These are phyloP conservation scores for Cavia aperea DNA, from an alignment of 2,113 vertebrate genomes.

Conservation along the genomic window DNA sequence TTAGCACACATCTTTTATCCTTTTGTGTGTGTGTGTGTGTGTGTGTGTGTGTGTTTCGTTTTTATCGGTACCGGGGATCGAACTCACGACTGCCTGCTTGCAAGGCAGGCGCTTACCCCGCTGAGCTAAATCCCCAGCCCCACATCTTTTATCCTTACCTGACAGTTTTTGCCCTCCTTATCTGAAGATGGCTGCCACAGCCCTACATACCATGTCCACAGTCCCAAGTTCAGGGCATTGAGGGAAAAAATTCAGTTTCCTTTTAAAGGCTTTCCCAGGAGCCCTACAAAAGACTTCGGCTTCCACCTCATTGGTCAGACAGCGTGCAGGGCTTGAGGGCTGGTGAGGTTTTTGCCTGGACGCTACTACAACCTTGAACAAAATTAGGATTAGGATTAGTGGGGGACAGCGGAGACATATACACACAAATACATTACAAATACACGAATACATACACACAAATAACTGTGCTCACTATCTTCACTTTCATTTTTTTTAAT, in stretches of 20 bases:
- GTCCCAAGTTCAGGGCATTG: not conserved
- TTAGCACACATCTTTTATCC: not conserved
- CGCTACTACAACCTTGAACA: not conserved
- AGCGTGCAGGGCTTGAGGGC: not conserved
- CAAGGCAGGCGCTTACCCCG: no score
- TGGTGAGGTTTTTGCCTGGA: not conserved
- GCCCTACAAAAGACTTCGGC: not conserved
- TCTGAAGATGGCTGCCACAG: not conserved
- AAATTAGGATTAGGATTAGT: constrained; percentile 3
- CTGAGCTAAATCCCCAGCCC: no score
- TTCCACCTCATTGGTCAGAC: not conserved
- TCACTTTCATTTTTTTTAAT: not conserved
- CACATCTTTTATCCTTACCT: not conserved
- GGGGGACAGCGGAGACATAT: not conserved
- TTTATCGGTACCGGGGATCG: no score
- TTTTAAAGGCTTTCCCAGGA: constrained; percentile 12
- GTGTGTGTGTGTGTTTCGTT: no score
- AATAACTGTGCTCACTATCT: not conserved
- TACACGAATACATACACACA: not conserved
- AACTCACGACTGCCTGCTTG: no score
- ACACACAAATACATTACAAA: not conserved
- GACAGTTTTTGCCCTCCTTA: not conserved
- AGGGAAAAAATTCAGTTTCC: not conserved
- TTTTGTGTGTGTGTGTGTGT: not conserved
- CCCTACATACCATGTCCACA: not conserved